Evolutionary conservation across 2,113 vertebrate genomes (phyloP), one percentile per base, ranked within the genome.

Genomic region (Pavo muticus): DNA sequence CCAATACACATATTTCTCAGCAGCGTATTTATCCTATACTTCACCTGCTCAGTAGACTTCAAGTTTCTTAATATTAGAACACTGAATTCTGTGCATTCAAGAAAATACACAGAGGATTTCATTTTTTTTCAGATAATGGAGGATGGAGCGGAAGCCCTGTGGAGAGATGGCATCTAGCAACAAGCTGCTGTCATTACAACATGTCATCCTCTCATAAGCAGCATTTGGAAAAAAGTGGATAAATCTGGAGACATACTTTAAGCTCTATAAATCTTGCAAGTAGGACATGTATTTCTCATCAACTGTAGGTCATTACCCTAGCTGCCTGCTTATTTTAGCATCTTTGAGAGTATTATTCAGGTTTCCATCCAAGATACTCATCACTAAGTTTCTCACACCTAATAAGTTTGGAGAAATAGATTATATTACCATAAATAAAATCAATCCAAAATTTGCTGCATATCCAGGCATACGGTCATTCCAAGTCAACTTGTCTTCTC

Each of bases 391-490:
- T 71, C 47, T 78, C 24, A 85, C 32, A 48, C 3, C 8, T n/a
- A 68, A 44, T 40, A 74, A 72, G 82, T 1, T 1, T 40, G 23
- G 12, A 94, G 70, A 83, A 84, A 87, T 44, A 77, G 61, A 40
- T 70, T 40, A 35, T 78, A 72, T 97, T 95, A 99, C 99, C 99
- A 99, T 99, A 32, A 99, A 98, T 67, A 99, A 98, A 92, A 99
- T 98, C 76, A 99, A 97, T 68, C 98, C 98, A 5, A 99, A 97
- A 92, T 99, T 99, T 83, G 99, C 98, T 95, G 99, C 96, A 84
- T 98, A 99, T 85, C 99, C 99, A 78, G 98, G 97, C 86, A 99
- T 95, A 52, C 99, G 98, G 88, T 99, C 99, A 91, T 95, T 98
- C 98, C 99, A 98, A 7, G 97, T 98, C 90, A 99, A 96, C 88